A percentile compares a stretch with the other conserved stretches of the same genome.
phyloP scores from a whole-genome alignment of 2,888 invertebrate species.

The Chymomyza procnemis region DNA sequence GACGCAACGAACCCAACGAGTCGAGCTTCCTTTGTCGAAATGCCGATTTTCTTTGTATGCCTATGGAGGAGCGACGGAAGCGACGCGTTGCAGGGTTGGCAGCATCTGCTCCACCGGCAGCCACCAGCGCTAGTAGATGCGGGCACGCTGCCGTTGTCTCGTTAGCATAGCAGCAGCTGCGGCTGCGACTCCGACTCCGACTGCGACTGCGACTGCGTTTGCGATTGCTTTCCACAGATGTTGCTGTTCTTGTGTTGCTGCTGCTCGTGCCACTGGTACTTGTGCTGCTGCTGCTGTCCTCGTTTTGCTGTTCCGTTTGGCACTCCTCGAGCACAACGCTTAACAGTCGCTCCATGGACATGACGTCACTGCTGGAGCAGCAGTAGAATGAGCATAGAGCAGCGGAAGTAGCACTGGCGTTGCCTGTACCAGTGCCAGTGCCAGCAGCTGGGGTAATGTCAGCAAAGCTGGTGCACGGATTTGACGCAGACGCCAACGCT shows the following conservation, averaged over 20 bases:
- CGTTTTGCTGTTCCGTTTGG: slow-evolving; percentile 57
- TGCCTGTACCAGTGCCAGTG: slow-evolving; percentile 21
- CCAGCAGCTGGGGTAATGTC: slow-evolving; percentile 17
- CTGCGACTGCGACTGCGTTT: slow-evolving; percentile 16
- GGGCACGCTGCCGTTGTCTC: slow-evolving; percentile 18
- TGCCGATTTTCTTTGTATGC: slow-evolving; percentile 75
- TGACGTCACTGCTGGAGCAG: slow-evolving; percentile 32
- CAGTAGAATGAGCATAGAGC: neutral
- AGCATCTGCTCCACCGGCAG: neutral
- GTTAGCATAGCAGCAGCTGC: slow-evolving; percentile 15
- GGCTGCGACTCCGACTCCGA: slow-evolving; percentile 8
- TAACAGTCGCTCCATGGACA: slow-evolving; percentile 68
- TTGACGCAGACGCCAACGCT: neutral
- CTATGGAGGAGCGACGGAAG: slow-evolving; percentile 74
- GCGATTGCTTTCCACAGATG: slow-evolving; percentile 30
- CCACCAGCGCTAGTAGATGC: slow-evolving; percentile 11
- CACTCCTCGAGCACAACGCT: slow-evolving; percentile 70
- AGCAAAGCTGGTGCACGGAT: neutral
- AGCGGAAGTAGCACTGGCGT: neutral
- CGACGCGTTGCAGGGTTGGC: slow-evolving; percentile 44
- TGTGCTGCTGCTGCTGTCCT: slow-evolving; percentile 18
- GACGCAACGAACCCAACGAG: slow-evolving; percentile 73
- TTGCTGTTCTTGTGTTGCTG: slow-evolving; percentile 29
- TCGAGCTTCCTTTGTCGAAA: slow-evolving; percentile 77
- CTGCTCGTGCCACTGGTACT: slow-evolving; percentile 20